A percentile compares a stretch with the other conserved stretches of the same genome.
Conservation (phyloP, 1,140 invertebrate genomes). For the Calephelis nemesis region DNA sequence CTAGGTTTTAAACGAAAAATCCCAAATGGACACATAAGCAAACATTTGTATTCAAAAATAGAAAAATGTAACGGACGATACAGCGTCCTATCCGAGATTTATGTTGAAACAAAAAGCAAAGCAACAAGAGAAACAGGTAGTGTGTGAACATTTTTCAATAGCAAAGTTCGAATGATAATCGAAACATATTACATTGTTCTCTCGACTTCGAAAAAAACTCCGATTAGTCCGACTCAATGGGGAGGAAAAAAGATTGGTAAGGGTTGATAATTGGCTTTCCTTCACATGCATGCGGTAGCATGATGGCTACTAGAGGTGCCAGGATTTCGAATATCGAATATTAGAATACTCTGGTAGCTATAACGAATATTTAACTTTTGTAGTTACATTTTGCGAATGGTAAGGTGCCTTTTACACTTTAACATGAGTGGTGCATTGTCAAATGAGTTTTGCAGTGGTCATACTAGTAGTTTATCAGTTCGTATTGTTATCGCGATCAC, state of each 20-base stretch:
- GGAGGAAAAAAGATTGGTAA: neutral
- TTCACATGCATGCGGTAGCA: neutral
- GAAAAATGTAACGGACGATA: constrained; percentile 3
- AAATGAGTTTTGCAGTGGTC: too few relatives aligned
- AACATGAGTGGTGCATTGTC: too few relatives aligned
- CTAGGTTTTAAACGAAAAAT: constrained; percentile 6
- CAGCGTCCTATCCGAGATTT: constrained; percentile 7
- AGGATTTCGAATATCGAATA: too few relatives aligned
- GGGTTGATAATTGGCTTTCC: constrained; percentile 6
- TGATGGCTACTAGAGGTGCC: too few relatives aligned
- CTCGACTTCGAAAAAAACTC: neutral
- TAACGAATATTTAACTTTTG: too few relatives aligned
- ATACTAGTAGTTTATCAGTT: too few relatives aligned
- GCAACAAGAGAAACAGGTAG: constrained; percentile 4
- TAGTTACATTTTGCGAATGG: too few relatives aligned
- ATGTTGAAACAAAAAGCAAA: constrained; percentile 8
- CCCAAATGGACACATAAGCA: constrained; percentile 15
- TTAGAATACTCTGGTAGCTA: too few relatives aligned
- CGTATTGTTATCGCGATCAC: too few relatives aligned
- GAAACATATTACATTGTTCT: constrained; percentile 8
- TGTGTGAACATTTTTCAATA: constrained; percentile 10
- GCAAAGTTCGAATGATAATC: constrained; percentile 11
- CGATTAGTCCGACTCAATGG: constrained; percentile 1
- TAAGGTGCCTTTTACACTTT: too few relatives aligned
- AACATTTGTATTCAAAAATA: constrained; percentile 18